Evolutionary conservation across 2,113 vertebrate genomes (phyloP), one percentile per base, ranked within the genome.

Genomic region (Hiodon tergisus): DNA sequence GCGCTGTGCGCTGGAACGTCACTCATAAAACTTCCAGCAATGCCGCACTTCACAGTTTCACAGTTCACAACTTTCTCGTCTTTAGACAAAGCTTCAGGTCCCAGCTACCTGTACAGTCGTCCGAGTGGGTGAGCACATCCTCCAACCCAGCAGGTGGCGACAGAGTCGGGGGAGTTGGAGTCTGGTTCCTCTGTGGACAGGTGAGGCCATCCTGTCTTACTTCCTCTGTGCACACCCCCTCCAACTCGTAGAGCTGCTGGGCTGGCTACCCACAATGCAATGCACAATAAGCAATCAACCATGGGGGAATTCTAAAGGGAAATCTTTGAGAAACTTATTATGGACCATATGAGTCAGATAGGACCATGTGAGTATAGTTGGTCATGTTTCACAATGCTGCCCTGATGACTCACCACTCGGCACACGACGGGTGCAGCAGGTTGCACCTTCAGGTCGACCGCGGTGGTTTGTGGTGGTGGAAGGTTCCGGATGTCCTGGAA

Each of bases 361-460:
- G 8, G 31, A 10, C 54, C 13, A 53, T 9, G 17, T 69, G 52
- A 16, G 3, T 57, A 11, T 6, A 11, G 11, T 8, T 57, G 55
- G 4, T 9, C 4, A 59, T 9, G 58, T 31, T 31, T 31, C 31
- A 31, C 31, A 31, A 31, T 2, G 46, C 11, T 5, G 57, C 10
- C 8, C 73, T 6, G 10, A 67, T 80, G 62, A 87, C 94, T 95
- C 88, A 97, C 95, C 87, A 89, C 85, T 66, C 90, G 90, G 65
- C 89, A 84, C 78, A 92, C 89, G 73, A 86, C 88, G 3, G 85
- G 87, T 79, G 91, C 86, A 0, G 88, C 82, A 0, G 92, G 88
- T 53, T 95, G 94, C 71, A 98, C 90, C 83, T 96, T 96, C 17
- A 98, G 91, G 79, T 97, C 94, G n/a, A 97, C 94, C 17, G 95